These are phyloP conservation scores for Harpalus rubripes DNA, from an alignment of 2,888 invertebrate species.

Conservation along the genomic window DNA sequence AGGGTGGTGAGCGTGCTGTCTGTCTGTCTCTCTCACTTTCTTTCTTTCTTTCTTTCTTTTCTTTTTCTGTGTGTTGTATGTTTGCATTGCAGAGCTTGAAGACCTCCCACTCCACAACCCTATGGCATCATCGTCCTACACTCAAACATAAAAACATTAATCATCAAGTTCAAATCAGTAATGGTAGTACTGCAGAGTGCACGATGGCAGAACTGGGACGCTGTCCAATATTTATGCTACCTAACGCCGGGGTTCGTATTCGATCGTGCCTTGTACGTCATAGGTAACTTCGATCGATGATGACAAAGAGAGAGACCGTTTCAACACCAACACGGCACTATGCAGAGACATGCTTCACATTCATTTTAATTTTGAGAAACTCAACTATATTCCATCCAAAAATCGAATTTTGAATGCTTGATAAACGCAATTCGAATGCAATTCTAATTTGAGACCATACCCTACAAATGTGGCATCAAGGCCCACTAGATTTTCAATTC, in stretches of 20 bases:
- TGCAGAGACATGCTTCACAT: neutral
- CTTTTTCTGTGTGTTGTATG: conserved; percentile 54
- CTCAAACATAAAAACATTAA: conserved; percentile 66
- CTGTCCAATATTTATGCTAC: conserved; percentile 68
- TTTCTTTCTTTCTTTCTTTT: neutral
- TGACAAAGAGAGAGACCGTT: neutral
- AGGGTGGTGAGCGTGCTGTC: conserved; percentile 66
- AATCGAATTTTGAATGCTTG: too few relatives aligned
- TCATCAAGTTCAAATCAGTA: conserved; percentile 27
- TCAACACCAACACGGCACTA: neutral
- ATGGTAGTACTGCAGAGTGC: conserved; percentile 23
- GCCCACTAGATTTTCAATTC: too few relatives aligned
- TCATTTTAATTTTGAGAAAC: neutral
- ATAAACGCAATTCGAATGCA: too few relatives aligned
- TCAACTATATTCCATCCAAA: neutral
- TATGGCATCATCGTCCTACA: conserved; percentile 63
- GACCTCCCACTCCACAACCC: conserved; percentile 63
- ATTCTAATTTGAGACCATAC: too few relatives aligned
- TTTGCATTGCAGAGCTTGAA: conserved; percentile 62
- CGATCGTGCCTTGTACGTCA: conserved; percentile 45
- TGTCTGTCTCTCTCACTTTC: conserved; percentile 33
- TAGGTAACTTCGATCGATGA: neutral
- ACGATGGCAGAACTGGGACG: conserved; percentile 46
- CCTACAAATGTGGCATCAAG: too few relatives aligned
- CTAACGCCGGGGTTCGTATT: conserved; percentile 1